Evolutionary conservation across 2,797 vertebrate genomes (phyloP), one percentile per base, ranked within the genome.

Genomic region (Echeneis naucrates): DNA sequence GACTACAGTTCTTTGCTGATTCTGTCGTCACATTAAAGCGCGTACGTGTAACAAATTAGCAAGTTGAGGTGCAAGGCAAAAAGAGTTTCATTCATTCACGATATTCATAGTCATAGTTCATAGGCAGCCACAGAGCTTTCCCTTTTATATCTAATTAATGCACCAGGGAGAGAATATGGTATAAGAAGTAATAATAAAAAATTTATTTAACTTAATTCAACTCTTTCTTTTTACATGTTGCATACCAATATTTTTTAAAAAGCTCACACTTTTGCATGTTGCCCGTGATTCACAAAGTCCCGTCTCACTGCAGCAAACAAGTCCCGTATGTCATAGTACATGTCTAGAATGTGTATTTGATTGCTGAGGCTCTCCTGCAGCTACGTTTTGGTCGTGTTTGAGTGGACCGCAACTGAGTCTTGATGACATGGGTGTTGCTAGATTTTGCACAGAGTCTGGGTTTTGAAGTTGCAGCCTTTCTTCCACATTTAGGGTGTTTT

Each of bases 401-500:
- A 84, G 90, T 92, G 70, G 93, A 92, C 75, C 75, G 90, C 68
- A 93, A 92, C 72, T 60, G 89, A 87, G 93, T 95, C 90, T 94
- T 92, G 93, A 95, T 92, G 83, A 91, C 84, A 85, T 81, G 89
- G 78, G 86, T 83, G 88, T 91, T 92, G 68, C 88, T 85, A 91
- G 91, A 77, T 94, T 95, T 94, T 86, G 88, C 76, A 90, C 83
- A 85, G 90, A 89, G 89, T 84, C 92, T 90, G 82, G 73, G 86
- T 78, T 88, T 95, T 79, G 68, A 72, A 78, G 94, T 87, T 67
- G 92, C 85, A 81, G 89, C 81, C 92, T 92, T 95, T 92, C 77
- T 90, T 93, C 92, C 91, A 93, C 79, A 87, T 84, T 87, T 95
- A 95, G 86, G 88, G 77, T 93, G 92, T 93, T 94, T 95, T 92